Base-by-base conservation (phyloP, 1,140 invertebrate species). In the Drosophila tristis region DNA sequence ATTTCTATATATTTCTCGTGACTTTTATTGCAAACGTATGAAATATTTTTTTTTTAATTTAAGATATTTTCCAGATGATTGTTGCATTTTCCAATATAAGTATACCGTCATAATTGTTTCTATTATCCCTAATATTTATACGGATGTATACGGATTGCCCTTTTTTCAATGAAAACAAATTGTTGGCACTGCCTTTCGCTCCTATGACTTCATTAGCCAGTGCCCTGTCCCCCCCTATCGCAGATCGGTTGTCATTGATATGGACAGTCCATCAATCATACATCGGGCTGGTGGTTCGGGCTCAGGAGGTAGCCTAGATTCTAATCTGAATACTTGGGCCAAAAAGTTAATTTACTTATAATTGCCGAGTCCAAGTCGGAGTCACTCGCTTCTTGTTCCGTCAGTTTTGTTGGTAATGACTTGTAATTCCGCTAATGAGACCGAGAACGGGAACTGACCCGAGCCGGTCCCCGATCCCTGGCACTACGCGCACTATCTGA, bases 281-380 rank as follows among this genome's bases (percentile, higher is more conserved):
- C 62, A 74, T 82, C 61, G 72, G 35, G 35, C 35, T 13, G 11
- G 35, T 39, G 35, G 35, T 39, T 39, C 35, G 35, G 66, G 60
- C 44, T 66, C 31, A 48, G 74, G 55, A 50, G 63, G 74, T 61
- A 75, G 50, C 73, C 74, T 60, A 76, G 84, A 87, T 84, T 70
- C 75, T 54, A 79, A 89, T 87, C 82, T 66, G 65, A 49, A 63
- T 65, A 61, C 63, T 79, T 77, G 64, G 79, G 80, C 76, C 79
- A 89, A 84, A 80, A 89, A 74, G 80, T 91, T 91, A 91, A 91
- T 91, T 91, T 85, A 91, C 89, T 91, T 91, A 91, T 91, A 91
- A 91, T 91, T 91, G 82, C 82, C 82, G 76, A 67, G 74, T 57
- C 66, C 55, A 35, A 60, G 47, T 39, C 42, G n/a, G 31, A 50